These are phyloP conservation scores for Drosophila multiciliata DNA, from an alignment of 2,888 invertebrate genomes.

Conservation along the genomic window DNA sequence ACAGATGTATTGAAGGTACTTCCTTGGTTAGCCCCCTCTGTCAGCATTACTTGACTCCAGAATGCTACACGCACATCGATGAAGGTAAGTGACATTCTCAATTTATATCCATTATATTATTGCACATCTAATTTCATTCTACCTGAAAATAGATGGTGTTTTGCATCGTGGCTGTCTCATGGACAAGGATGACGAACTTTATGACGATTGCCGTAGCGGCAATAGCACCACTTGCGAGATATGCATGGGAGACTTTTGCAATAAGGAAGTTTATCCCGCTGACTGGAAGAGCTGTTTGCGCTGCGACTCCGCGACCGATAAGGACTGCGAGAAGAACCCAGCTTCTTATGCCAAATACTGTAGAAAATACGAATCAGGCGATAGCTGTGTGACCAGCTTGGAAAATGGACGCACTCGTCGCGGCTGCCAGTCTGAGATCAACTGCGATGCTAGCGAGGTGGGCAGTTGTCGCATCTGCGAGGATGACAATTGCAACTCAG, in stretches of 20 bases:
- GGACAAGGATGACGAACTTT: constrained; percentile 56
- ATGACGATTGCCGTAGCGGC: constrained; percentile 63
- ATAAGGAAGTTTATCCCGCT: constrained; percentile 66
- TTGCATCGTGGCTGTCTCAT: constrained; percentile 76
- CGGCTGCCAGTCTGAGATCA: constrained; percentile 75
- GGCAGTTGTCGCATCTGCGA: constrained; percentile 71
- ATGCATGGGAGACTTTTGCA: constrained; percentile 66
- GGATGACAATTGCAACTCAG: constrained; percentile 72
- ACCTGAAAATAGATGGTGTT: constrained; percentile 58
- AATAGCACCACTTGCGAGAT: constrained; percentile 57
- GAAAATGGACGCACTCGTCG: constrained; percentile 68
- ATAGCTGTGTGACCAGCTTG: constrained; percentile 72
- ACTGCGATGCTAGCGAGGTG: constrained; percentile 60
- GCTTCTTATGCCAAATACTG: constrained; percentile 57
- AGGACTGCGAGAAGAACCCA: constrained; percentile 62
- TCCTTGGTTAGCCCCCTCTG: constrained; percentile 24
- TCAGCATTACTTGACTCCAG: constrained; percentile 56
- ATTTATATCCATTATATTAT: background rate
- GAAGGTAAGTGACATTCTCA: constrained; percentile 50
- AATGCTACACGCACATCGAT: constrained; percentile 63
- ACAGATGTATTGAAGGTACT: constrained; percentile 54
- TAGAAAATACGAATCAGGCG: constrained; percentile 58
- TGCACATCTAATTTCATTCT: background rate
- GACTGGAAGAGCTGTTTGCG: constrained; percentile 74
- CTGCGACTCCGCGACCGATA: constrained; percentile 70